Base-by-base conservation (phyloP, 2,888 invertebrate species). In the Pollenia labialis region DNA sequence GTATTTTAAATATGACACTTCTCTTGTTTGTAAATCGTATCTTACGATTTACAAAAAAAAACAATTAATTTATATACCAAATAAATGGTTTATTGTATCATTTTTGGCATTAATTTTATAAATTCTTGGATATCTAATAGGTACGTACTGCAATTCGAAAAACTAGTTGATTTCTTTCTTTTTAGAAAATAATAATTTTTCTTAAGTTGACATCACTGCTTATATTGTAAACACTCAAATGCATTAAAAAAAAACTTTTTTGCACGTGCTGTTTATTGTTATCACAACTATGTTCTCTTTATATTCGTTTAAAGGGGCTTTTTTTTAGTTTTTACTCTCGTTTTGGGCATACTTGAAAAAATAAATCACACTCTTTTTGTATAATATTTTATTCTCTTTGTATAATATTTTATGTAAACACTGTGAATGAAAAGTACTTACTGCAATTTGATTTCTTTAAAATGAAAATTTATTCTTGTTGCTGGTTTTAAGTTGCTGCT, bases 261-360 rank as follows among this genome's bases (percentile, higher is more conserved):
- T 75, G 74, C 84, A 85, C 79, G 84, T 85, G 84, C 79, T 85
- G 80, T 84, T 74, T 54, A 80, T 84, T 85, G 74, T 80, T 74
- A 75, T 68, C 52, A 74, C 68, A 54, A 60, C 54, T 16, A 23
- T 23, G 23, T 23, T 12, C 50, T 52, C 11, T 46, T 56, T 48
- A 23, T 40, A 32, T 32, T 32, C 32, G 10, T 58, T 18, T 48
- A 10, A 32, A 32, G 14, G 10, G 12, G 11, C 18, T 62, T 62
- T 16, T 32, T 32, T 32, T 6, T 6, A 32, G 32, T 32, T 32
- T 32, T 32, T 16, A 3, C 56, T 58, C 50, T 79, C 50, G 42
- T 79, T 23, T 76, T 7, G 56, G 16, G 10, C 42, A 23, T 12
- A 60, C 11, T 16, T 6, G 32, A 62, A 60, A 48, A 56, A n/a